Percentiles rank a stretch among this genome's conserved stretches.
These are phyloP conservation scores for Dufourea novaeangliae DNA, from an alignment of 1,140 invertebrate genomes.

Conservation along the genomic window DNA sequence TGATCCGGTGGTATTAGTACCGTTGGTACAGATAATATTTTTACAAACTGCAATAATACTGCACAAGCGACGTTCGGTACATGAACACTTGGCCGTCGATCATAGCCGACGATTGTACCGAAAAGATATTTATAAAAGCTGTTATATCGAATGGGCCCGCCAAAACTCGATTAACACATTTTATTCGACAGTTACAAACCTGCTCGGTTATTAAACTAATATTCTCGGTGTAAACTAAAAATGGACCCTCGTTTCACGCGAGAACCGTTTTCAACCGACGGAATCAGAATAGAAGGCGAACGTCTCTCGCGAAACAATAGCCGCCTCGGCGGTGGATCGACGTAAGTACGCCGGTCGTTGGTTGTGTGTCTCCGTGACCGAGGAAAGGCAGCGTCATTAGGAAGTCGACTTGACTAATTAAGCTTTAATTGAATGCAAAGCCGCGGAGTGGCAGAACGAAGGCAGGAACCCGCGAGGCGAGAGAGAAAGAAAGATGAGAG, in stretches of 20 bases:
- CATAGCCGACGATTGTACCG: no score
- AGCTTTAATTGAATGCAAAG: conserved; percentile 76
- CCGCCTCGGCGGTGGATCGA: background rate
- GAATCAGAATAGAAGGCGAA: background rate
- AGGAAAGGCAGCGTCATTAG: conserved; percentile 42
- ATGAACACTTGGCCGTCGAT: no score
- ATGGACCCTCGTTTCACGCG: no score
- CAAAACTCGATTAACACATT: no score
- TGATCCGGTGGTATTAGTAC: background rate
- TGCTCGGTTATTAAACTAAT: no score
- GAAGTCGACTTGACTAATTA: conserved; percentile 75
- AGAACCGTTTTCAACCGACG: background rate
- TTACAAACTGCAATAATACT: no score
- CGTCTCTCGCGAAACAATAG: conserved; percentile 20
- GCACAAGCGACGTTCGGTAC: no score
- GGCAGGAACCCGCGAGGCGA: background rate
- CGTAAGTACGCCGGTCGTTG: background rate
- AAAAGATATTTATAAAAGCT: no score
- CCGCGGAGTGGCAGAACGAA: conserved; percentile 41
- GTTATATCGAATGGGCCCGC: no score
- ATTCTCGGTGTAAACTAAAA: no score
- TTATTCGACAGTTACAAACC: no score
- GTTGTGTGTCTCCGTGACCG: conserved; percentile 12
- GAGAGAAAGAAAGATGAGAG: background rate
- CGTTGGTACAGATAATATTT: no score